Evolutionary conservation across 2,888 invertebrate genomes (phyloP), one percentile per base, ranked within the genome.

Genomic region (Phymatocera aterrima): DNA sequence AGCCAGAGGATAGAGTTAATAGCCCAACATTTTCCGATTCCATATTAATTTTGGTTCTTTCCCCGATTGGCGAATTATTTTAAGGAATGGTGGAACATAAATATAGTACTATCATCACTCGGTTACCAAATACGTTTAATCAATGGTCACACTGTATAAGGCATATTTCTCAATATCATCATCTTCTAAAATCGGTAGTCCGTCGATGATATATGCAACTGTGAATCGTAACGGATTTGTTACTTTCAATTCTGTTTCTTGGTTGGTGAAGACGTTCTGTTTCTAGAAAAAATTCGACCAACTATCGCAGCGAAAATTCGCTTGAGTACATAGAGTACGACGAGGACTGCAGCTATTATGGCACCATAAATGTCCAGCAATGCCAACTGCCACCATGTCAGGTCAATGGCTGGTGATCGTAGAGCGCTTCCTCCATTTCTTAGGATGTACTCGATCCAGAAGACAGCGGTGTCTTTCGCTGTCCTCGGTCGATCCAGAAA

Each of bases 301-400:
- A 72, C 1, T 24, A 72, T 31, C 34, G 21, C 4, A 2, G 34
- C 48, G 24, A 72, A 10, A 12, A 72, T 40, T 21, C n/a, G 18
- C 51, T 72, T 72, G 21, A 43, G 15, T n/a, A 72, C 5, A 15
- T 72, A 51, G 21, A 72, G 31, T 31, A 51, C n/a, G 18, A 40
- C 6, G 0, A 75, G 8, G 21, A 60, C 37, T 40, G 21, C 54
- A 28, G 57, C 75, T 60, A 82, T 18, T 4, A 81, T 48, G 43
- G 21, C 31, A 6, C 70, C 77, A 60, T 87, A 87, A 10, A 88
- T 85, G 51, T 90, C 88, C 6, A 88, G 65, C 10, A 88, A 82
- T n/a, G 84, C 80, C 4, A 83, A 37, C 80, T 88, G 86, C 82
- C 86, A 88, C 87, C 87, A 87, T 0, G 81, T 21, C 4, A 89